A percentile compares a stretch with the other conserved stretches of the same genome.
These are phyloP conservation scores for Oegoconia quadripuncta DNA, from an alignment of 2,888 invertebrate species.

Conservation along the genomic window DNA sequence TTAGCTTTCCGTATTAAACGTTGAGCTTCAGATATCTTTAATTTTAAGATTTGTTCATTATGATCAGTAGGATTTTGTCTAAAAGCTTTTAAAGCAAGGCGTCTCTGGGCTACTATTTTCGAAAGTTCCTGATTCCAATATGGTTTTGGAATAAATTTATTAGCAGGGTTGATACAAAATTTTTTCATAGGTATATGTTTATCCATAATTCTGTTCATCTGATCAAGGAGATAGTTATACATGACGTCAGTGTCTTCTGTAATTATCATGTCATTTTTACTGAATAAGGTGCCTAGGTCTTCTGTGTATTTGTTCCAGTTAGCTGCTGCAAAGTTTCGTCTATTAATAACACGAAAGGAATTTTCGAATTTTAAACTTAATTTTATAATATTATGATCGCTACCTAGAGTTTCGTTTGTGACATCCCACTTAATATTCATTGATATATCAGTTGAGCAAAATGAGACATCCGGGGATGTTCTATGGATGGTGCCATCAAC, in stretches of 20 bases:
- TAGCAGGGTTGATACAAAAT: slow-evolving; percentile 12
- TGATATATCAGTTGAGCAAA: slow-evolving; percentile 8
- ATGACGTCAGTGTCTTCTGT: slow-evolving; percentile 14
- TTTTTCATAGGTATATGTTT: slow-evolving; percentile 21
- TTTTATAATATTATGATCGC: slow-evolving; percentile 11
- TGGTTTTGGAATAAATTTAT: slow-evolving; percentile 21
- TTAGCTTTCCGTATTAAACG: slow-evolving; percentile 11
- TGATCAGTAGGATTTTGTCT: slow-evolving; percentile 22
- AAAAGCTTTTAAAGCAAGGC: slow-evolving; percentile 20
- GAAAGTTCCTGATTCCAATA: slow-evolving; percentile 26
- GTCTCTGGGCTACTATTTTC: slow-evolving; percentile 20
- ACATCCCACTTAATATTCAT: slow-evolving; percentile 8
- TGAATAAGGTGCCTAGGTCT: neutral
- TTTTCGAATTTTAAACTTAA: no score
- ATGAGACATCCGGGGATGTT: slow-evolving; percentile 14
- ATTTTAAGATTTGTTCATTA: slow-evolving; percentile 14
- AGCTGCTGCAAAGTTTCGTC: slow-evolving; percentile 2
- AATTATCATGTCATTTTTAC: slow-evolving; percentile 9
- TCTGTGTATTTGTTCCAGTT: slow-evolving; percentile 5
- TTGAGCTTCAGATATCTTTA: slow-evolving; percentile 13
- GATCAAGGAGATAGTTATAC: neutral
- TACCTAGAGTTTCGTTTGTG: slow-evolving; percentile 15
- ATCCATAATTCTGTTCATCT: no score
- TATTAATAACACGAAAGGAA: neutral
- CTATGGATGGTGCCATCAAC: slow-evolving; percentile 7